Conservation (phyloP, 1,140 invertebrate species). For the Listronotus oregonensis region DNA sequence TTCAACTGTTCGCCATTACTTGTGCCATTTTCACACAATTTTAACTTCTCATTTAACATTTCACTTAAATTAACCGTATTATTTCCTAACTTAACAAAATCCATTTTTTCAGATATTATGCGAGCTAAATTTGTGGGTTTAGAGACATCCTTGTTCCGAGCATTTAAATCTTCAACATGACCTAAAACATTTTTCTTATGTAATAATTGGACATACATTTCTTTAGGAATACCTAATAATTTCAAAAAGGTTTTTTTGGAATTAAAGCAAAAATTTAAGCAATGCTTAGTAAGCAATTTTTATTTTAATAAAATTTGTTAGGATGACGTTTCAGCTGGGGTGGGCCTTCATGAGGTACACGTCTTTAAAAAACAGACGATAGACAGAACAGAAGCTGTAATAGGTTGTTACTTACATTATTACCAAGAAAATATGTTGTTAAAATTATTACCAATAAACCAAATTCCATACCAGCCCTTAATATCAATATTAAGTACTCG, state of each 20-base stretch:
- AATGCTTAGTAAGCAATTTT: neutral
- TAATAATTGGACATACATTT: no score
- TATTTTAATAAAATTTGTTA: neutral
- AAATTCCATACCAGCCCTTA: no score
- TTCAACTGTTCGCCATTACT: neutral
- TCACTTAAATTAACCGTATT: constrained; percentile 24
- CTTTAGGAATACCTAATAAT: no score
- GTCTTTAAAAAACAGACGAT: no score
- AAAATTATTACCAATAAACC: no score
- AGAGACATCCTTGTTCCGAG: neutral
- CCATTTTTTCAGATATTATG: constrained; percentile 32
- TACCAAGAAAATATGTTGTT: no score
- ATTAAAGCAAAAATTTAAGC: neutral
- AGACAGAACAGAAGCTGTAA: no score
- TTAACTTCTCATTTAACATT: constrained; percentile 27
- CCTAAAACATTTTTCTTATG: constrained; percentile 5
- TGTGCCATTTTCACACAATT: constrained; percentile 3
- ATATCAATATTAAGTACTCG: no score
- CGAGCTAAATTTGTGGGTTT: constrained; percentile 18
- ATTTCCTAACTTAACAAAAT: constrained; percentile 26
- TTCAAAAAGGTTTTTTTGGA: no score
- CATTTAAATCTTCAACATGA: constrained; percentile 25
- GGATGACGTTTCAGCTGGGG: no score
- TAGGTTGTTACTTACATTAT: no score
- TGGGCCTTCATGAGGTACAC: no score